Conservation (phyloP, 2,888 invertebrate species). For the Drosophila recens region DNA sequence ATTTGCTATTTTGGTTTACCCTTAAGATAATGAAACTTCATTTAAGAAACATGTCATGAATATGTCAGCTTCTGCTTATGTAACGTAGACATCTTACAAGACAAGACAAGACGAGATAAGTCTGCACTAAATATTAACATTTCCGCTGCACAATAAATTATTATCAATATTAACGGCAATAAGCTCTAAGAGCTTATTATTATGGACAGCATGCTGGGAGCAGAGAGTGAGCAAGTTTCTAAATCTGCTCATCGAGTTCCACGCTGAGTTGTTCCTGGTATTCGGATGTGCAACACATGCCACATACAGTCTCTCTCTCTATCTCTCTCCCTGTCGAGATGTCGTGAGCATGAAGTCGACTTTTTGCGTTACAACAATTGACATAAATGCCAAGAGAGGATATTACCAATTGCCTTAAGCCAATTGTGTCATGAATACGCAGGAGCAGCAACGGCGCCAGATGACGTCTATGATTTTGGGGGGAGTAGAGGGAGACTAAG, state of each 20-base stretch:
- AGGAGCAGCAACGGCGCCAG: conserved; percentile 45
- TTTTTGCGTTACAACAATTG: conserved; percentile 71
- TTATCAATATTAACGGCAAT: conserved; percentile 47
- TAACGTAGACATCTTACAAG: background rate
- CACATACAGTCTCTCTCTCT: conserved; percentile 11
- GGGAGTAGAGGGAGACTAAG: background rate
- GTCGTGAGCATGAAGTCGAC: conserved; percentile 60
- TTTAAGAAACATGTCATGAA: background rate
- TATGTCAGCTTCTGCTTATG: conserved; percentile 2
- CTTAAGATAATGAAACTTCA: background rate
- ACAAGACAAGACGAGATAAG: background rate
- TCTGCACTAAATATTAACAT: conserved; percentile 35
- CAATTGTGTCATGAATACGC: conserved; percentile 78
- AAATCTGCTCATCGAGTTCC: conserved; percentile 52
- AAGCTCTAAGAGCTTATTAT: conserved; percentile 35
- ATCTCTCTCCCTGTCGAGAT: background rate
- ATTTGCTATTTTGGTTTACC: background rate
- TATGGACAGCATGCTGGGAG: conserved; percentile 57
- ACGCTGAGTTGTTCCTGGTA: conserved; percentile 18
- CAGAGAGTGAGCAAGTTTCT: conserved; percentile 25
- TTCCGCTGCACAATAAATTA: conserved; percentile 49
- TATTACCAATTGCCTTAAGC: conserved; percentile 79
- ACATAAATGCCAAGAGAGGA: conserved; percentile 79
- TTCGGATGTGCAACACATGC: conserved; percentile 46
- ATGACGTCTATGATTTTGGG: conserved; percentile 43